phyloP scores from a whole-genome alignment of 2,888 invertebrate species.

The Macaria notata region DNA sequence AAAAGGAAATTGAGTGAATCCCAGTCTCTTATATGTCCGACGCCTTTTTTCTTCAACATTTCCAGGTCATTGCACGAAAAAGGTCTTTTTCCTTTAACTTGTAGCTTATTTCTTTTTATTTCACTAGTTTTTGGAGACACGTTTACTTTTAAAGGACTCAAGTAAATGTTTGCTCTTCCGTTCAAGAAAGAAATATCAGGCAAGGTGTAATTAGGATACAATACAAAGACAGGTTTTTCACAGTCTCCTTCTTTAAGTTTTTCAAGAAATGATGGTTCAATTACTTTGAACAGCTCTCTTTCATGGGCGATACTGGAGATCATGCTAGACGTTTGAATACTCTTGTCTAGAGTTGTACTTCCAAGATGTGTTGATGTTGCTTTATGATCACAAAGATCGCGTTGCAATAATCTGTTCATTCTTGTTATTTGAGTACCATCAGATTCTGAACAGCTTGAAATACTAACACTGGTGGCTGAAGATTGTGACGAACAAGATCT shows the following conservation, averaged over 20 bases:
- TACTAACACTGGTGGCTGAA: slow-evolving; percentile 77
- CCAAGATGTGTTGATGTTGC: slow-evolving; percentile 79
- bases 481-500: slow-evolving; percentile 76
- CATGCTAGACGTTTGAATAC: slow-evolving; percentile 88
- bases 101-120: slow-evolving; percentile 61
- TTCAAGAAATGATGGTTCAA: slow-evolving; percentile 87
- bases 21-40: slow-evolving; percentile 95
- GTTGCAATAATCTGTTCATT: slow-evolving; percentile 66
- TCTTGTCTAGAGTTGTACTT: slow-evolving; percentile 84
- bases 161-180: slow-evolving; percentile 84
- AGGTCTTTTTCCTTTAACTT: slow-evolving; percentile 82
- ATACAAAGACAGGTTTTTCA: slow-evolving; percentile 91
- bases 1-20: slow-evolving; percentile 94
- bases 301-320: slow-evolving; percentile 60
- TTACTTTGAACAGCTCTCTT: slow-evolving; percentile 81
- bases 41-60: slow-evolving; percentile 89
- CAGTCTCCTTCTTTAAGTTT: slow-evolving; percentile 85
- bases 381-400: slow-evolving; percentile 69
- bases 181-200: slow-evolving; percentile 93
- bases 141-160: slow-evolving; percentile 86
- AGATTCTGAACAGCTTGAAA: slow-evolving; percentile 80
- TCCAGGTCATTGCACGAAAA: slow-evolving; percentile 93
- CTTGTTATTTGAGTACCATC: slow-evolving; percentile 79
- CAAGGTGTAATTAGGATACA: slow-evolving; percentile 95
- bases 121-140: slow-evolving; percentile 66